Evolutionary conservation across 2,113 vertebrate species (phyloP), one percentile per base, ranked within the genome.

Genomic region (Gadus chalcogrammus): DNA sequence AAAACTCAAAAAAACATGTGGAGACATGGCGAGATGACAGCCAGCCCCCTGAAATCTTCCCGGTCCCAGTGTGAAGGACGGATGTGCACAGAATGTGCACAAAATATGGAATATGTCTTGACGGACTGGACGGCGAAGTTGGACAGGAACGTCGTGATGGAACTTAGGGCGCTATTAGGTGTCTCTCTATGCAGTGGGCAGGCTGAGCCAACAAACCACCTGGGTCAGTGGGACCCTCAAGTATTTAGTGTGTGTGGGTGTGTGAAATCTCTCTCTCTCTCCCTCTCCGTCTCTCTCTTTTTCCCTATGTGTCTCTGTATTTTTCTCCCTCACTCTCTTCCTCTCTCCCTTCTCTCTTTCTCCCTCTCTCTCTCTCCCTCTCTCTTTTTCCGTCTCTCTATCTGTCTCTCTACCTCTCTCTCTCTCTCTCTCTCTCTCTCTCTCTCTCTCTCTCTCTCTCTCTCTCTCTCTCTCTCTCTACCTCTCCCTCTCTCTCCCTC

Each of bases 61-160:
- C 72, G 84, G 77, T 74, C 69, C 68, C 56, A 12, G 15, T 70
- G 59, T 79, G 77, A 78, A 75, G 72, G 59, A 74, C 76, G 76
- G 84, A 84, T 76, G 67, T 82, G 24, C 67, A 75, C 22, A 13
- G 42, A 48, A 84, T 76, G 67, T 82, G 24, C 67, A 75, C 22
- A 13, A 9, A 48, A 24, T 24, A 13, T 48, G 42, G 42, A 48
- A 48, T 48, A 12, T 9, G 42, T 48, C 42, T 48, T 48, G 8
- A 48, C 8, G 42, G 42, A 48, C 42, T 13, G 42, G 42, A 48
- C 9, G 2, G 5, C 11, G 2, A 48, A 48, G 5, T 48, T 1
- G 11, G 42, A 48, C 5, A 48, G 42, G 42, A 48, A 48, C 9
- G 8, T 2, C 12, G 42, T 48, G 11, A 48, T 48, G 8, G 42